phyloP scores from a whole-genome alignment of 2,888 invertebrate species.

The Hermaeophaga mercurialis region DNA sequence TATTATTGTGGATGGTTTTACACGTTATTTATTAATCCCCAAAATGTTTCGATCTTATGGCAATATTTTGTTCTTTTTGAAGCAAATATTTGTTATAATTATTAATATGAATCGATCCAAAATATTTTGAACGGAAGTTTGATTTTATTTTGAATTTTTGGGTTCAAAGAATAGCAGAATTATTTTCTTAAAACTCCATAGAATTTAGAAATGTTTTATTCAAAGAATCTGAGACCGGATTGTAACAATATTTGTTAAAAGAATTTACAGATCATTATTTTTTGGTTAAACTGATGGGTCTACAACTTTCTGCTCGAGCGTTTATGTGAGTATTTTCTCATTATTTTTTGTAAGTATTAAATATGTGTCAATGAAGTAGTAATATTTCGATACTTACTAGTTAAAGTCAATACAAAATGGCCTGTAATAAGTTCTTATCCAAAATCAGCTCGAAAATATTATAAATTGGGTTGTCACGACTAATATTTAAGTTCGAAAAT shows the following conservation, averaged over 20 bases:
- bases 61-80: too few relatives aligned
- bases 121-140: too few relatives aligned
- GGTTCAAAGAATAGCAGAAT: too few relatives aligned
- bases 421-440: constrained; percentile 6
- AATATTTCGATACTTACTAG: constrained; percentile 8
- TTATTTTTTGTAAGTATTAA: constrained; percentile 4
- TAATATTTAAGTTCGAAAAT: background rate
- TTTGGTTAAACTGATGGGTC: background rate
- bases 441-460: constrained; percentile 13
- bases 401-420: constrained; percentile 15
- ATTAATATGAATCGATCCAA: too few relatives aligned
- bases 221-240: too few relatives aligned
- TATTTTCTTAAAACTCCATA: too few relatives aligned
- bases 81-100: too few relatives aligned
- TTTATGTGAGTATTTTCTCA: background rate
- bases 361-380: constrained; percentile 13
- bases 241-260: background rate
- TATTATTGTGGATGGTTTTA: too few relatives aligned
- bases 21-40: too few relatives aligned
- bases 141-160: too few relatives aligned
- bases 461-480: background rate
- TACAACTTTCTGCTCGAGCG: background rate
- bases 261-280: background rate
- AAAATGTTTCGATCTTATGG: too few relatives aligned
- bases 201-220: too few relatives aligned